Percentiles rank a stretch among this genome's conserved stretches.
Evolutionary conservation across 2,888 invertebrate species (phyloP).

Genomic region (Ametastegia equiseti): DNA sequence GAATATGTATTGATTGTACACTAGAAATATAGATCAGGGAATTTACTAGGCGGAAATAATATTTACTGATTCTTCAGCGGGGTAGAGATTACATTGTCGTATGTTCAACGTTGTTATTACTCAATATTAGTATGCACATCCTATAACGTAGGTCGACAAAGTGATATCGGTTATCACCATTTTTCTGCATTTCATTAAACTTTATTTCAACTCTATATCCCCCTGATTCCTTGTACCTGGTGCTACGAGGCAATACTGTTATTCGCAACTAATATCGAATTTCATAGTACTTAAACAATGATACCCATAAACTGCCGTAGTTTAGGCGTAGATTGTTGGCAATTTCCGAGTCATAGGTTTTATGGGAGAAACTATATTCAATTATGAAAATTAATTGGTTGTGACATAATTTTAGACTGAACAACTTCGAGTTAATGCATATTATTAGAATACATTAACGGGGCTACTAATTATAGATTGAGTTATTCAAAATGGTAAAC

Average conservation of each 20-base stretch:
- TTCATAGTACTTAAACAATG: too few species aligned
- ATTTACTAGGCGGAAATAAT: constrained; percentile 3
- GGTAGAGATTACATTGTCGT: neutral
- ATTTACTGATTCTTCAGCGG: constrained; percentile 9
- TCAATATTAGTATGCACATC: constrained; percentile 7
- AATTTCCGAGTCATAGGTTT: neutral
- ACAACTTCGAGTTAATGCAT: neutral
- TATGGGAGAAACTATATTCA: neutral
- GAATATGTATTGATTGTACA: neutral
- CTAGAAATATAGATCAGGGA: neutral
- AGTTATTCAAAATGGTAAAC: constrained; percentile 32
- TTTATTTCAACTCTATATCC: constrained; percentile 2
- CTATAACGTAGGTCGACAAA: neutral
- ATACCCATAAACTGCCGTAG: neutral
- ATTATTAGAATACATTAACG: constrained; percentile 29
- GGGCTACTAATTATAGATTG: constrained; percentile 6
- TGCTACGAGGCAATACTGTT: neutral
- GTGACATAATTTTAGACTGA: neutral
- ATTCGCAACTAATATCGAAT: neutral
- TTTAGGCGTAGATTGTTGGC: neutral
- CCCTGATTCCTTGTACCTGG: neutral
- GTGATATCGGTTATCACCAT: constrained; percentile 27
- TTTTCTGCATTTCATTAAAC: constrained; percentile 3
- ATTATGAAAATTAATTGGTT: constrained; percentile 18
- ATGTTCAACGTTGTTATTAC: neutral